Base-by-base conservation (phyloP, 2,888 invertebrate species). In the Folsomia candida region DNA sequence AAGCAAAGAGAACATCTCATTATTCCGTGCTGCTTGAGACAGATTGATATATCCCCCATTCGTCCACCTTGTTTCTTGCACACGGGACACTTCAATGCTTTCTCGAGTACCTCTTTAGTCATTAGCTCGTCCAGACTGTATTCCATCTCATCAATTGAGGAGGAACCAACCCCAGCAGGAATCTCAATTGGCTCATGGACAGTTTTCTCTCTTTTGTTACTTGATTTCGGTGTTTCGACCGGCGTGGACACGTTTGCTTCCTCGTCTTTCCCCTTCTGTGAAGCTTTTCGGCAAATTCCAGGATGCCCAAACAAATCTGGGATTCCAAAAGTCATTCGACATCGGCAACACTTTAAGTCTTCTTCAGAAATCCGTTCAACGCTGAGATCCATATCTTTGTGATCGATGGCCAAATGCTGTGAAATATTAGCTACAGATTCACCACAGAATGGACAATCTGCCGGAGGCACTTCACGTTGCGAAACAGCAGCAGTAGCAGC, bases 371-470 rank as follows among this genome's bases (percentile, higher is more conserved):
- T 67, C 24, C 79, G 20, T 14, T 69, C 69, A 54, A 78, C 76
- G 9, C 69, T 67, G 2, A 78, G 67, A 24, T 77, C 72, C 57
- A 78, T 62, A 37, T 78, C 80, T 22, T 71, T 67, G 62, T 80
- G 80, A 20, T 72, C 68, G n/a, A 68, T 67, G 18, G 67, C 51
- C n/a, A 80, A 66, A 68, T 80, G 80, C 14, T 47, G 62, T 25
- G 74, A 73, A 25, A 80, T 68, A 64, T 78, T 75, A 0, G 69
- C 65, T 3, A 78, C 61, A 2, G 70, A 72, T 18, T 67, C 65
- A 14, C 77, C 78, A 68, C 80, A 80, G n/a, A 78, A 71, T 0
- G 78, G 78, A 68, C 80, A 80, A 24, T 76, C 70, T n/a, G 74
- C 75, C 24, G 73, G 67, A 14, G 68, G 70, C n/a, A 74, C 75